phyloP scores from a whole-genome alignment of 2,113 vertebrate species.

The Mormyrus iriodes region DNA sequence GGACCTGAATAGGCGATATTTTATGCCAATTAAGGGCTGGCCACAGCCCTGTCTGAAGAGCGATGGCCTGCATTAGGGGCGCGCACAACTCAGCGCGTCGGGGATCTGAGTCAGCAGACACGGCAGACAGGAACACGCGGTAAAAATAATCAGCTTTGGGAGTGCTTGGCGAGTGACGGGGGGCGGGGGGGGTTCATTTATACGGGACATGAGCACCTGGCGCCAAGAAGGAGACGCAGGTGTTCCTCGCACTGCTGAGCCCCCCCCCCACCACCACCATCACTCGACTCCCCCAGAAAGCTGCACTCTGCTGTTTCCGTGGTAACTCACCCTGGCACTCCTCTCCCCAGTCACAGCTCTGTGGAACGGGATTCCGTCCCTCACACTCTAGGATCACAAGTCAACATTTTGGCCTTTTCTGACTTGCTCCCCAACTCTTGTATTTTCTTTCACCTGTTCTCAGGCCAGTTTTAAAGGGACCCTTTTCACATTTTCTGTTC shows the following conservation, averaged over 20 bases:
- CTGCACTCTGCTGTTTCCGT: conserved; percentile 8
- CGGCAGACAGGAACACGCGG: conserved; percentile 14
- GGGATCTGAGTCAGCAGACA: conserved; percentile 25
- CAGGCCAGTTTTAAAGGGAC: background rate
- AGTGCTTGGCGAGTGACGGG: background rate
- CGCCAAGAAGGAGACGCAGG: conserved; percentile 34
- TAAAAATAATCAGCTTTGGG: conserved; percentile 32
- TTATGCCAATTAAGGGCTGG: conserved; percentile 45
- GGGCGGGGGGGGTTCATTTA: conserved; percentile 22
- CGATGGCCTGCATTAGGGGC: conserved; percentile 39
- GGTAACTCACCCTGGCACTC: background rate
- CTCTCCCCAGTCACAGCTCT: background rate
- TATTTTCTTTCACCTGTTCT: background rate
- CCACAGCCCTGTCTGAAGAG: conserved; percentile 34
- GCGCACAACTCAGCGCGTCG: conserved; percentile 27
- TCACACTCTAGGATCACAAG: background rate
- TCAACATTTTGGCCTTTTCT: background rate
- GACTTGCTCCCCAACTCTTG: background rate
- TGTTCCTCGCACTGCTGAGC: background rate
- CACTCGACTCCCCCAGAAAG: background rate
- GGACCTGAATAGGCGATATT: conserved; percentile 41
- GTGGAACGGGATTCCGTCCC: background rate
- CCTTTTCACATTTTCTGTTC: background rate
- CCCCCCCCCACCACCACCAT: background rate
- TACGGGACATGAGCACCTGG: conserved; percentile 25